Percentiles rank a stretch among this genome's conserved stretches.
phyloP scores from a whole-genome alignment of 2,888 invertebrate genomes.

The Camponotus fellah region DNA sequence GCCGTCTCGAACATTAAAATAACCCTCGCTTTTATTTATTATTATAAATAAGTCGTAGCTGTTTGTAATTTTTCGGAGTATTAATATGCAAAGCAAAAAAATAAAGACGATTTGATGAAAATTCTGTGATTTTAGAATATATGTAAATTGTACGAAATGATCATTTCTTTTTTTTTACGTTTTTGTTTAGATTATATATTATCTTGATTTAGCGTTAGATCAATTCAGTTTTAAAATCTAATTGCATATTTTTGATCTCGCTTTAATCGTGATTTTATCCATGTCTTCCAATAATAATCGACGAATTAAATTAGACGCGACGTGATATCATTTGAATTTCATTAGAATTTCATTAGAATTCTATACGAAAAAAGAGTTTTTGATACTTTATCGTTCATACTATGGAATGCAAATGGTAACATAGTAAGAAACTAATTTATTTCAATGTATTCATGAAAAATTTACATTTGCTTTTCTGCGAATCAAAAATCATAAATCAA shows the following conservation, averaged over 20 bases:
- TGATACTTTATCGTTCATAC: not conserved
- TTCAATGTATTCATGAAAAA: not conserved
- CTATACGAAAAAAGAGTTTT: not conserved
- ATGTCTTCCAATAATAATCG: not conserved
- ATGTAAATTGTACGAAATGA: not conserved
- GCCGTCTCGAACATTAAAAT: not conserved
- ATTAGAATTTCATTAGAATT: not conserved
- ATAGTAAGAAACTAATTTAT: not conserved
- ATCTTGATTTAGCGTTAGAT: not conserved
- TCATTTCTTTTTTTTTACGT: not conserved
- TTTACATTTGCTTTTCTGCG: not conserved
- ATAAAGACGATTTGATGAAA: not conserved
- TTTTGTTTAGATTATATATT: not conserved
- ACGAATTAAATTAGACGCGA: not conserved
- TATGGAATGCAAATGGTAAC: not conserved
- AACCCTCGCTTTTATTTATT: not conserved
- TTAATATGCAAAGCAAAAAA: not conserved
- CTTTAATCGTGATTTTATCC: not conserved
- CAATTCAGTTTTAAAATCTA: not conserved
- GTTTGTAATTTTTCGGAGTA: not conserved
- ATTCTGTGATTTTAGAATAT: not conserved
- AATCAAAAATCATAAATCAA: not conserved
- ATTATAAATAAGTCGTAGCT: not conserved
- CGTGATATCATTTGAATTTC: not conserved
- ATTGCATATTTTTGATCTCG: not conserved